Conservation (phyloP, 2,113 vertebrate species). For the Salvelinus sp. region DNA sequence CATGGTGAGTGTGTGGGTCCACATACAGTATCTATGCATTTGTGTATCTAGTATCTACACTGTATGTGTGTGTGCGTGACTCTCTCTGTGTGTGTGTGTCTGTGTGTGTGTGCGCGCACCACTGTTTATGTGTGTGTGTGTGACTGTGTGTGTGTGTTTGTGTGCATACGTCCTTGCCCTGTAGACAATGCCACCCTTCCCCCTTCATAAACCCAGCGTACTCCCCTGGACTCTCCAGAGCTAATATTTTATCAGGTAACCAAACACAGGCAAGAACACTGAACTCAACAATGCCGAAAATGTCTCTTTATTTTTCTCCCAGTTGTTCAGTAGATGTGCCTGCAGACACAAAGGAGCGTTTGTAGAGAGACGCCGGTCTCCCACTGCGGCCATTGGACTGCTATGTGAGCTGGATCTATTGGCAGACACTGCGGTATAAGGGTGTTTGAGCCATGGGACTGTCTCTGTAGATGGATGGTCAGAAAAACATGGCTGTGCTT, state of each 20-base stretch:
- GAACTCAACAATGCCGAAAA: conserved; percentile 35
- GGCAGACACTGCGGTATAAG: conserved; percentile 26
- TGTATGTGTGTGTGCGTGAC: conserved; percentile 35
- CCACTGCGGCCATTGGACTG: conserved; percentile 29
- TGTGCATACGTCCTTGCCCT: background rate
- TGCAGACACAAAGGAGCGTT: conserved; percentile 35
- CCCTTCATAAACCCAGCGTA: conserved; percentile 34
- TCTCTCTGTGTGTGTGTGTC: background rate
- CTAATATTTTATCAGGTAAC: conserved; percentile 45
- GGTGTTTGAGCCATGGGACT: conserved; percentile 47
- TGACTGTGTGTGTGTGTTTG: background rate
- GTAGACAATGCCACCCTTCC: conserved; percentile 6
- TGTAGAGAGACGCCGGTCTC: conserved; percentile 31
- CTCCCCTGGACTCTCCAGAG: conserved; percentile 14
- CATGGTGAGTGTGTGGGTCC: conserved; percentile 34
- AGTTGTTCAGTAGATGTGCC: conserved; percentile 27
- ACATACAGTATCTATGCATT: conserved; percentile 11
- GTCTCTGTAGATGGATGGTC: conserved; percentile 18
- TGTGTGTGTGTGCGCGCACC: background rate
- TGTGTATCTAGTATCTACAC: conserved; percentile 37
- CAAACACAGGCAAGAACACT: conserved; percentile 26
- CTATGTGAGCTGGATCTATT: conserved; percentile 45
- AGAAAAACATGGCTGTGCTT: no score
- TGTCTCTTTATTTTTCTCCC: conserved; percentile 54
- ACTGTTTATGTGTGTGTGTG: background rate